Evolutionary conservation across 2,888 invertebrate species (phyloP).

Genomic region (Aphodius sticticus): DNA sequence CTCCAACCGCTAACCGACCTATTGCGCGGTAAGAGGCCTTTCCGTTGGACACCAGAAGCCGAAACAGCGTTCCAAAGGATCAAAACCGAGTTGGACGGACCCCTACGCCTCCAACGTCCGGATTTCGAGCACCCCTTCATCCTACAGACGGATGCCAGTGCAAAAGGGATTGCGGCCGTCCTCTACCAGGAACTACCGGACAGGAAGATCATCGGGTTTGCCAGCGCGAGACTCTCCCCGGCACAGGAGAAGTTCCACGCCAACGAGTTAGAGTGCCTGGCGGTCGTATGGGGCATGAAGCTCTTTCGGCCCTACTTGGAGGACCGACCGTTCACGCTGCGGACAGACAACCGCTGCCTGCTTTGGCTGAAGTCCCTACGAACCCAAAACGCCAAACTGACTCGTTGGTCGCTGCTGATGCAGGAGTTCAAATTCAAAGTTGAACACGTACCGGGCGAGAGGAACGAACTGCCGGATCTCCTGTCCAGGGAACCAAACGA

Average conservation of each 20-base stretch:
- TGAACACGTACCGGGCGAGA: too few relatives aligned
- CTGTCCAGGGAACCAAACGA: too few relatives aligned
- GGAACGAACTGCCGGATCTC: too few relatives aligned
- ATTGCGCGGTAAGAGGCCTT: slow-evolving; percentile 34
- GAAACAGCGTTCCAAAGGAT: slow-evolving; percentile 34
- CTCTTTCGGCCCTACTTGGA: slow-evolving; percentile 43
- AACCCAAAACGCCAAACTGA: slow-evolving; percentile 36
- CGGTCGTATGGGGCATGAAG: slow-evolving; percentile 45
- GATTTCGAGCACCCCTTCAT: slow-evolving; percentile 15
- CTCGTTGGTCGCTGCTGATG: slow-evolving; percentile 39
- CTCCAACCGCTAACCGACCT: slow-evolving; percentile 44
- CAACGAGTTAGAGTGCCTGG: slow-evolving; percentile 46
- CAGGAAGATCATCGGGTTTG: slow-evolving; percentile 39
- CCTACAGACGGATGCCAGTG: slow-evolving; percentile 42
- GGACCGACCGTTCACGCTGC: slow-evolving; percentile 40
- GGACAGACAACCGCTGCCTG: slow-evolving; percentile 43
- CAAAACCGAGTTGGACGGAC: slow-evolving; percentile 33
- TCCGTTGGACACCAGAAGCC: slow-evolving; percentile 36
- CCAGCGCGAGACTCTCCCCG: slow-evolving; percentile 37
- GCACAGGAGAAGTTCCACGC: slow-evolving; percentile 40
- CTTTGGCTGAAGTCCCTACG: slow-evolving; percentile 38
- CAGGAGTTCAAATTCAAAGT: too few relatives aligned
- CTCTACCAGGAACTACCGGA: slow-evolving; percentile 39
- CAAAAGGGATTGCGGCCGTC: slow-evolving; percentile 43
- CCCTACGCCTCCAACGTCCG: slow-evolving; percentile 25